phyloP scores from a whole-genome alignment of 2,888 invertebrate species.

The Papilio demoleus region DNA sequence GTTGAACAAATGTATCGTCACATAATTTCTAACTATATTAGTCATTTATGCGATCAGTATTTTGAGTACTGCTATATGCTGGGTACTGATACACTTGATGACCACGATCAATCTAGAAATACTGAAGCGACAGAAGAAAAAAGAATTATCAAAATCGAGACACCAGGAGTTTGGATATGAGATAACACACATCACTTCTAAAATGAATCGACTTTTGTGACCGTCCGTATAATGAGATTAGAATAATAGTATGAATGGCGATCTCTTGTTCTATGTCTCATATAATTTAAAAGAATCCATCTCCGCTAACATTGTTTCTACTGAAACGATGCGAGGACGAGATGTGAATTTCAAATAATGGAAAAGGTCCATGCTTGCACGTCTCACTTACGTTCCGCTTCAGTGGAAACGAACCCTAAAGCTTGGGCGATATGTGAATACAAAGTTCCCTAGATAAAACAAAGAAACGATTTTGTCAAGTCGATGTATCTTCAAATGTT shows the following conservation, averaged over 20 bases:
- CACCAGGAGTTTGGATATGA: too few species aligned
- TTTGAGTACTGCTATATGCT: too few species aligned
- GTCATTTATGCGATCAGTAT: too few species aligned
- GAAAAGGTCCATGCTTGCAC: constrained; percentile 18
- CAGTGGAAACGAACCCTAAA: constrained; percentile 19
- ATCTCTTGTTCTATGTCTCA: constrained; percentile 3
- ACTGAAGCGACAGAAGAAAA: too few species aligned
- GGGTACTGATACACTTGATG: too few species aligned
- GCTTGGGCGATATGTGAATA: constrained; percentile 11
- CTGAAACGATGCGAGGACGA: constrained; percentile 19
- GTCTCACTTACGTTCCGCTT: constrained; percentile 23
- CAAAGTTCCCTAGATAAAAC: constrained; percentile 15
- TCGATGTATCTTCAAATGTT: background rate
- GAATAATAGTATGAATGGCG: background rate
- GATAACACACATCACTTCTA: too few species aligned
- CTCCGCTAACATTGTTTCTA: constrained; percentile 19
- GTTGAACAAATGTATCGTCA: too few species aligned
- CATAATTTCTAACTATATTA: too few species aligned
- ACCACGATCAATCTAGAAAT: too few species aligned
- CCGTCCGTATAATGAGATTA: background rate
- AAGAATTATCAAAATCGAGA: too few species aligned
- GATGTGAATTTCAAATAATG: constrained; percentile 23
- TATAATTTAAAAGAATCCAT: constrained; percentile 22
- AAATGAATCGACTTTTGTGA: background rate
- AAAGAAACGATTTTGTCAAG: constrained; percentile 9